A percentile compares a stretch with the other conserved stretches of the same genome.
These are phyloP conservation scores for Gyps fulvus DNA, from an alignment of 2,113 vertebrate genomes.

Conservation along the genomic window DNA sequence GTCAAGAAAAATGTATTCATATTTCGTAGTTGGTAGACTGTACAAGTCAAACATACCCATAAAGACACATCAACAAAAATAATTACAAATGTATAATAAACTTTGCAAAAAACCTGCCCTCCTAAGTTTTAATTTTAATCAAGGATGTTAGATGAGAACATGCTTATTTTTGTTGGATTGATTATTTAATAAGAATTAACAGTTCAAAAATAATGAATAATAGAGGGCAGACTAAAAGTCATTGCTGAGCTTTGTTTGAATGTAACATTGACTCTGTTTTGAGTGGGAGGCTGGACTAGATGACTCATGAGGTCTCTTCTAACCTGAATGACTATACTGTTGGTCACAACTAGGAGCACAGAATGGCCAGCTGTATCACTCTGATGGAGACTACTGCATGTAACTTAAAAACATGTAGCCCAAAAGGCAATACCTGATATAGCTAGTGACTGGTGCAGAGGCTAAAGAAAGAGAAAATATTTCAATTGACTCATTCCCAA, in stretches of 20 bases:
- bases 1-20: neutral
- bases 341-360: neutral
- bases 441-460: neutral
- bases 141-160: neutral
- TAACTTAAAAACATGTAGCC: accelerated
- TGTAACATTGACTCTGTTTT: neutral
- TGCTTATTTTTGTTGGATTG: neutral
- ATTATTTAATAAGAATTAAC: neutral
- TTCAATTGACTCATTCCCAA: neutral
- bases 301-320: neutral
- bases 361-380: neutral
- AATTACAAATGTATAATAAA: neutral
- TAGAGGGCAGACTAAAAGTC: neutral
- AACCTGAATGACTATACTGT: neutral
- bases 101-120: neutral
- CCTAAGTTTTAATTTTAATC: neutral
- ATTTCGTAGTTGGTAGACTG: neutral
- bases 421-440: neutral
- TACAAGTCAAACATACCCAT: neutral
- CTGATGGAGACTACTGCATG: neutral
- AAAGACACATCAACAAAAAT: neutral
- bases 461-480: neutral
- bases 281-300: neutral
- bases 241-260: neutral
- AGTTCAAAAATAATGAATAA: neutral